These are phyloP conservation scores for Cottoperca gobio DNA, from an alignment of 2,797 vertebrate species.

Conservation along the genomic window DNA sequence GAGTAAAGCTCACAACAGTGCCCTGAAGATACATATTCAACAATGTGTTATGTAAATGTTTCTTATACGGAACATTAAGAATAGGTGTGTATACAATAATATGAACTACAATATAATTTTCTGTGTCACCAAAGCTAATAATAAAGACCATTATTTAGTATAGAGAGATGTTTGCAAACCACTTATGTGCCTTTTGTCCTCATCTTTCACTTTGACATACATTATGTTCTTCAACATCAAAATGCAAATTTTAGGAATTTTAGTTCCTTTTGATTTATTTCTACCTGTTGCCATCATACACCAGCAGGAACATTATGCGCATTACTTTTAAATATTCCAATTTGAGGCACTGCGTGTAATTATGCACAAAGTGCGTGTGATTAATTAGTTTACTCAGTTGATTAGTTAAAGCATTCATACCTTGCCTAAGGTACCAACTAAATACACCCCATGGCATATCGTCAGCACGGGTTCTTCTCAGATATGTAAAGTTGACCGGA, in stretches of 20 bases:
- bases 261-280: background rate
- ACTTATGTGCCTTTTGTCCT: too few relatives aligned
- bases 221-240: too few relatives aligned
- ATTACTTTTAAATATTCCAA: slow-evolving; percentile 8
- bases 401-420: background rate
- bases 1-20: too few relatives aligned
- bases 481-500: slow-evolving; percentile 1
- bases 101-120: too few relatives aligned
- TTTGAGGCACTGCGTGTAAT: background rate
- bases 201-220: too few relatives aligned
- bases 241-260: background rate
- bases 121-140: too few relatives aligned
- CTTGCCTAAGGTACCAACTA: background rate
- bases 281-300: slow-evolving; percentile 1
- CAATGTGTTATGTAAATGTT: too few relatives aligned
- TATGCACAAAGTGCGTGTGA: background rate
- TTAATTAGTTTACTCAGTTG: background rate
- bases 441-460: background rate
- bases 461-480: slow-evolving; percentile 1
- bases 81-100: too few relatives aligned
- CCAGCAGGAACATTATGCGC: background rate
- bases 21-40: too few relatives aligned
- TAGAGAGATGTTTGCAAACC: too few relatives aligned
- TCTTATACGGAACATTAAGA: too few relatives aligned
- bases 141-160: too few relatives aligned